phyloP scores from a whole-genome alignment of 1,140 invertebrate genomes.

The Lysiphlebus fabarum region DNA sequence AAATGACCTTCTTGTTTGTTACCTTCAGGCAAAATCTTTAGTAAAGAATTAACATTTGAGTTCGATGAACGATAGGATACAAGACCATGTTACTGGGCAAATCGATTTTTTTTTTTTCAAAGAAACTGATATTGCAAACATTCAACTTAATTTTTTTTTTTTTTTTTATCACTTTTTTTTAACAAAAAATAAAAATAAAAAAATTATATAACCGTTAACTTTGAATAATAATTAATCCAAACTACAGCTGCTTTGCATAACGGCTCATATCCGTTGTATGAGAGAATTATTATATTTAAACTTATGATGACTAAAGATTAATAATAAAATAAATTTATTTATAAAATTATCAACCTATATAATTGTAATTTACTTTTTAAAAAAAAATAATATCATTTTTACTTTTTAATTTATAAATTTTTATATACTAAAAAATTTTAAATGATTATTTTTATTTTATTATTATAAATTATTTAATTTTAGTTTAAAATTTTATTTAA shows the following conservation, averaged over 20 bases:
- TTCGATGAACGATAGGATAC: slow-evolving; percentile 25
- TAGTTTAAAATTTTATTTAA: too few relatives aligned
- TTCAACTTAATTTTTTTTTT: neutral
- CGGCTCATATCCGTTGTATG: slow-evolving; percentile 42
- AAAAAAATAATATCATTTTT: too few relatives aligned
- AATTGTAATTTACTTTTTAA: too few relatives aligned
- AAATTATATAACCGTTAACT: slow-evolving; percentile 32
- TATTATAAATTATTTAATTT: too few relatives aligned
- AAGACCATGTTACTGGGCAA: slow-evolving; percentile 5
- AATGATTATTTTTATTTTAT: too few relatives aligned
- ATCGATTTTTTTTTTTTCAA: slow-evolving; percentile 13
- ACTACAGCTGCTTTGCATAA: slow-evolving; percentile 37
- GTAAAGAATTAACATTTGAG: neutral
- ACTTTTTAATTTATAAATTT: too few relatives aligned
- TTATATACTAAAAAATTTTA: too few relatives aligned
- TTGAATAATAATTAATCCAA: slow-evolving; percentile 50
- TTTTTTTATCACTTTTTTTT: slow-evolving; percentile 2
- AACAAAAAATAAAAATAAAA: slow-evolving; percentile 11
- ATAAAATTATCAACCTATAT: too few relatives aligned
- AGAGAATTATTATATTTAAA: slow-evolving; percentile 20
- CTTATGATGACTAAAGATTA: too few relatives aligned
- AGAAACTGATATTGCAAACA: slow-evolving; percentile 7
- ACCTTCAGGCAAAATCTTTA: slow-evolving; percentile 1
- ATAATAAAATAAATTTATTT: too few relatives aligned
- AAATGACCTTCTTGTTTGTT: slow-evolving; percentile 18